Base-by-base conservation (phyloP, 35 echinoderm and acorn worm species). In the Acanthaster planci region DNA sequence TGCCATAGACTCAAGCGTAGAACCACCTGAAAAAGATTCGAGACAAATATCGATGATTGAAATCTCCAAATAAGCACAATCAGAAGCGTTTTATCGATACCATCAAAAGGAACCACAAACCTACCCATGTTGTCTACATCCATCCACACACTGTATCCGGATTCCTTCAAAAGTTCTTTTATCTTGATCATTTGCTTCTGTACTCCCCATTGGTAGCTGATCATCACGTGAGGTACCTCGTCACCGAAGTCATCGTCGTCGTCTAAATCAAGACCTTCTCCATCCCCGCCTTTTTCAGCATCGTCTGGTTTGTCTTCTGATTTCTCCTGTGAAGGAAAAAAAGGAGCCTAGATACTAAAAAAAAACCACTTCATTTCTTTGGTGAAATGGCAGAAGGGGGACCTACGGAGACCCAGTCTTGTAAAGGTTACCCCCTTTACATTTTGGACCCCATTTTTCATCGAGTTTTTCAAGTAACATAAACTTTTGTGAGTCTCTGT, bases 181-280 rank as follows among this genome's bases (percentile, higher is more conserved):
- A 93, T 39, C 36, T 67, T 78, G 6, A 84, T 53, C 36, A 88
- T 82, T 51, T 59, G 79, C 42, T 76, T 58, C 81, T 93, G 91
- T 21, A 58, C 64, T 52, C 87, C 91, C 91, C 91, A 93, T 88
- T 93, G 91, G 76, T 93, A 93, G 86, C 91, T 93, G 38, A 93
- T 83, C 91, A 93, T 93, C 80, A 93, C 83, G 51, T 93, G 86
- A 2, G 21, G 47, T 52, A 34, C 14, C 3, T 72, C 34, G 29
- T 10, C 64, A 35, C 30, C 64, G 34, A 72, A 29, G 26, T 72
- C 64, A 72, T 72, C 64, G 8, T 26, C 64, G 26, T 72, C 34
- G 1, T 21, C 18, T 2, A 72, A 27, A 23, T 72, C 64, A 27
- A 6, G 14, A 29, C 14, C 29, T 21, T 26, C 8, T 2, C 30